These are phyloP conservation scores for Drosophila fulvimacula DNA, from an alignment of 2,888 invertebrate genomes.

Conservation along the genomic window DNA sequence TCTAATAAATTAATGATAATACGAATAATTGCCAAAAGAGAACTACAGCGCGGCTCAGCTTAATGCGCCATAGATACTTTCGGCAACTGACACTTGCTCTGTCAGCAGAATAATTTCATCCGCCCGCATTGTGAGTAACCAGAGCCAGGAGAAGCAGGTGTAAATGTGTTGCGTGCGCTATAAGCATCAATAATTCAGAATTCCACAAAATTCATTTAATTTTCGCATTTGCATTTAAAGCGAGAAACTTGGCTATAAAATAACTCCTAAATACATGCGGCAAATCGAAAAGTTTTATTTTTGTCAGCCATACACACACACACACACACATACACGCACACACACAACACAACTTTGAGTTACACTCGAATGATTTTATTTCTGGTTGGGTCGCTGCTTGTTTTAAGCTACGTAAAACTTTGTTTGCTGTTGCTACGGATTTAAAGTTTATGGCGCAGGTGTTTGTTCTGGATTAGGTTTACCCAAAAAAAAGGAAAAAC, in stretches of 20 bases:
- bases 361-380: conserved; percentile 75
- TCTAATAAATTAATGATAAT: conserved; percentile 77
- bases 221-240: conserved; percentile 44
- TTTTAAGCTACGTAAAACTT: conserved; percentile 61
- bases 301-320: conserved; percentile 31
- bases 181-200: conserved; percentile 19
- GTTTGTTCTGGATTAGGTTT: conserved; percentile 59
- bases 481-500: conserved; percentile 23
- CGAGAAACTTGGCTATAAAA: conserved; percentile 26
- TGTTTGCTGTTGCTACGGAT: conserved; percentile 56
- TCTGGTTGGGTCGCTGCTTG: conserved; percentile 53
- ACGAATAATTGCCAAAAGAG: conserved; percentile 35
- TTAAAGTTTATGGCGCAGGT: conserved; percentile 78
- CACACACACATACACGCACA: conserved; percentile 14
- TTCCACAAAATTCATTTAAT: conserved; percentile 22
- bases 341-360: conserved; percentile 39
- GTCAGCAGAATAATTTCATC: conserved; percentile 15
- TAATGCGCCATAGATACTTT: conserved; percentile 22
- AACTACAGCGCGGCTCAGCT: conserved; percentile 31
- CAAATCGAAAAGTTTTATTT: conserved; percentile 68
- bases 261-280: conserved; percentile 54
- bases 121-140: conserved; percentile 10
- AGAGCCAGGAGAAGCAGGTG: conserved; percentile 11
- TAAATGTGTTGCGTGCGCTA: conserved; percentile 8
- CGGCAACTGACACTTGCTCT: conserved; percentile 12